A percentile compares a stretch with the other conserved stretches of the same genome.
phyloP scores from a whole-genome alignment of 2,113 vertebrate genomes.

The Micronycteris hirsuta region DNA sequence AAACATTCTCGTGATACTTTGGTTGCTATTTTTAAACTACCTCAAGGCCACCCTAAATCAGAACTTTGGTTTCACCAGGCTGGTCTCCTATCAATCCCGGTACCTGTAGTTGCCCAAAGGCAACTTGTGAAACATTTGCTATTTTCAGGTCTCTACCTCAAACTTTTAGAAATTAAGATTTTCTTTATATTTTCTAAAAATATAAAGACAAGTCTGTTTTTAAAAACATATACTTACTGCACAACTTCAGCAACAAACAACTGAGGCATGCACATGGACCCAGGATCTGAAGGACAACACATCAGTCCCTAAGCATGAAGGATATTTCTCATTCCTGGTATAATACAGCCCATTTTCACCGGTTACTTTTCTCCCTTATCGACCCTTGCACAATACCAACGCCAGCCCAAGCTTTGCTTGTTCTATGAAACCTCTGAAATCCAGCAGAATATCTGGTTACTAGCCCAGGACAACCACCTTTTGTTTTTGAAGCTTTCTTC shows the following conservation, averaged over 20 bases:
- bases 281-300: neutral
- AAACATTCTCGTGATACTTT: neutral
- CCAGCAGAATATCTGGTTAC: neutral
- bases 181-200: constrained; percentile 27
- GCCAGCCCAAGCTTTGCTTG: neutral
- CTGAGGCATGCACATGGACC: neutral
- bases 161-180: constrained; percentile 42
- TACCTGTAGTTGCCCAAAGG: neutral
- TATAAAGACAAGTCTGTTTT: neutral
- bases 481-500: neutral
- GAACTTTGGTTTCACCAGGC: neutral
- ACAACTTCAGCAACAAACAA: constrained; percentile 8
- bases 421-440: constrained; percentile 24
- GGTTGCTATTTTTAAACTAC: constrained; percentile 1
- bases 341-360: neutral
- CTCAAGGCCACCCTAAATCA: neutral
- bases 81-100: neutral
- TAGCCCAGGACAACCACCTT: neutral
- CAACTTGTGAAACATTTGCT: neutral
- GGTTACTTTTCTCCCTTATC: neutral
- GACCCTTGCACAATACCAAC: neutral
- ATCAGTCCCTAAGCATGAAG: neutral
- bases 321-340: neutral
- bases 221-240: neutral
- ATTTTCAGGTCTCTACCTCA: neutral